Evolutionary conservation across 2,888 invertebrate species (phyloP).

Genomic region (Phrixothrix hirtus): DNA sequence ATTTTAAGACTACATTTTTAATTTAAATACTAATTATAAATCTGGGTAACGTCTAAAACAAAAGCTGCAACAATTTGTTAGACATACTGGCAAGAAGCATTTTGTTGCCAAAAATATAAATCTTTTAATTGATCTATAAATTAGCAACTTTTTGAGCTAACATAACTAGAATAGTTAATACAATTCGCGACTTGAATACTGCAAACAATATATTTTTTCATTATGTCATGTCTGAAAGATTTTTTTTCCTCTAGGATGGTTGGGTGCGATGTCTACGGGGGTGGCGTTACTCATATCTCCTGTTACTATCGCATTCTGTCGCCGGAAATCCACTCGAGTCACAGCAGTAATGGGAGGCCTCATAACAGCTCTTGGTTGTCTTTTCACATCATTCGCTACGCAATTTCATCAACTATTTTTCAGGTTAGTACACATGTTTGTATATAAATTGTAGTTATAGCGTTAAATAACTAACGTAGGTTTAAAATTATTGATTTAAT

Average conservation of each 20-base stretch:
- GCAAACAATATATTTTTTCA: neutral
- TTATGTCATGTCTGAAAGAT: neutral
- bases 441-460: constrained; percentile 1
- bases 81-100: too few relatives aligned
- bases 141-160: neutral
- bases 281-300: constrained; percentile 81
- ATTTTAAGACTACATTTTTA: too few relatives aligned
- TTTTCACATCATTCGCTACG: constrained; percentile 87
- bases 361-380: constrained; percentile 81
- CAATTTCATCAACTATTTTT: constrained; percentile 89
- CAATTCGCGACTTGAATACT: neutral
- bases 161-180: neutral
- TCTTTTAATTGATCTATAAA: too few relatives aligned
- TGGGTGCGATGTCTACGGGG: constrained; percentile 78
- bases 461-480: too few relatives aligned
- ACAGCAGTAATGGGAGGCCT: constrained; percentile 87
- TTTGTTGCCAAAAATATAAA: too few relatives aligned
- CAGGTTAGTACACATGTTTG: constrained; percentile 62
- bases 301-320: constrained; percentile 81
- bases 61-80: too few relatives aligned
- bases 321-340: constrained; percentile 83
- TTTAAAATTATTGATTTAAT: too few relatives aligned
- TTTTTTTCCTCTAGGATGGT: constrained; percentile 71
- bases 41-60: too few relatives aligned
- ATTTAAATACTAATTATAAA: too few relatives aligned